Evolutionary conservation across 1,140 invertebrate species (phyloP).

Genomic region (Dermatophagoides farinae): DNA sequence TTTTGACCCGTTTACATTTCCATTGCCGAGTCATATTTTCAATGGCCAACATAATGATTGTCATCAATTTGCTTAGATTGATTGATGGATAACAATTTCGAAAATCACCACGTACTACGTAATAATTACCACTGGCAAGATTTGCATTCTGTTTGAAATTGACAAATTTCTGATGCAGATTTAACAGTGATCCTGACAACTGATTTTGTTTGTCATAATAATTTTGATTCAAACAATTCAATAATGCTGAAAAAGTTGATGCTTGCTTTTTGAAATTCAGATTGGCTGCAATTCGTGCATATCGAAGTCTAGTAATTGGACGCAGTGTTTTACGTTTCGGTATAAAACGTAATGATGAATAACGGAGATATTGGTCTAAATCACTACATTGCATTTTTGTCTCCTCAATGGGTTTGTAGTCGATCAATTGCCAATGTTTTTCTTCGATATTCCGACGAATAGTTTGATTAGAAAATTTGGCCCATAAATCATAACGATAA

Average conservation of each 20-base stretch:
- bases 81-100: conserved; percentile 4
- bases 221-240: not conserved
- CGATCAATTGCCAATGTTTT: not conserved
- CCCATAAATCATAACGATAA: conserved; percentile 5
- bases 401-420: too few relatives aligned
- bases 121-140: not conserved
- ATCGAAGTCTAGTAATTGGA: not conserved
- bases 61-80: not conserved
- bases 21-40: too few relatives aligned
- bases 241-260: not conserved
- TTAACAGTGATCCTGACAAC: not conserved
- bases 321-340: not conserved
- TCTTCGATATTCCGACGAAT: not conserved
- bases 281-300: not conserved
- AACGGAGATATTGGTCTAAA: not conserved
- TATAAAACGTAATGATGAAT: not conserved
- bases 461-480: not conserved
- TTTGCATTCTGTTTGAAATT: not conserved
- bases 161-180: not conserved
- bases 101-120: conserved; percentile 1
- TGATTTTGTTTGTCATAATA: not conserved
- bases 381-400: not conserved
- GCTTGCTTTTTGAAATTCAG: not conserved
- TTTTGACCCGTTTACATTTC: too few relatives aligned
- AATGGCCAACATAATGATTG: too few relatives aligned